Conservation (phyloP, 2,888 invertebrate species). For the Zhuqinia jingwanae region DNA sequence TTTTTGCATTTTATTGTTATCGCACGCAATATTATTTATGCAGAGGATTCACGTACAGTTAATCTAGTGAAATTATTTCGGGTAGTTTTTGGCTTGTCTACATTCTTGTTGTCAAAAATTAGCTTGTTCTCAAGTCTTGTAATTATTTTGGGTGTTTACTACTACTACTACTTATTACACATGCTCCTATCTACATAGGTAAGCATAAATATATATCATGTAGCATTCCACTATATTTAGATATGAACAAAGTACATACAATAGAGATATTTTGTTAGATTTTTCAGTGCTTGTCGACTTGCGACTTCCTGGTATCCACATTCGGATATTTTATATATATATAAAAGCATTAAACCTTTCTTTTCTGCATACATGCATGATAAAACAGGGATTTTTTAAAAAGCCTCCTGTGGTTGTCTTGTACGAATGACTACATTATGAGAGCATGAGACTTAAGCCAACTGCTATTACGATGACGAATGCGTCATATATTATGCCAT, state of each 20-base stretch:
- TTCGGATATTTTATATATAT: too few species aligned
- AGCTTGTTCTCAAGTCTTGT: slow-evolving; percentile 63
- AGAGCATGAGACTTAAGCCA: too few species aligned
- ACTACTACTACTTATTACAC: neutral
- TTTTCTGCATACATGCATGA: slow-evolving; percentile 39
- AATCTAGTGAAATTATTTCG: slow-evolving; percentile 55
- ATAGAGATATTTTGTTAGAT: neutral
- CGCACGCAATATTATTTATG: neutral
- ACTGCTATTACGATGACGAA: neutral
- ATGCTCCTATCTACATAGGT: too few species aligned
- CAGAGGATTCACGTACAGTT: neutral
- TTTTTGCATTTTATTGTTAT: neutral
- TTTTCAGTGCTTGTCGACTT: slow-evolving; percentile 34
- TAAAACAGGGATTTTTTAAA: slow-evolving; percentile 19
- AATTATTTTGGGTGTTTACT: slow-evolving; percentile 60
- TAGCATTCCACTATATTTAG: too few species aligned
- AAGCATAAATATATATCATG: too few species aligned
- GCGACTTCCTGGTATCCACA: slow-evolving; percentile 60
- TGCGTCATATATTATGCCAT: neutral
- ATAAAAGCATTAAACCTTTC: too few species aligned
- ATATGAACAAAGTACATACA: too few species aligned
- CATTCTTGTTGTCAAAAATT: slow-evolving; percentile 59
- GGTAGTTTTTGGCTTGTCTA: slow-evolving; percentile 57
- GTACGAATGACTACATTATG: too few species aligned
- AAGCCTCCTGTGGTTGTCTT: slow-evolving; percentile 51